These are phyloP conservation scores for Onychostruthus taczanowskii DNA, from an alignment of 2,113 vertebrate species.

Conservation along the genomic window DNA sequence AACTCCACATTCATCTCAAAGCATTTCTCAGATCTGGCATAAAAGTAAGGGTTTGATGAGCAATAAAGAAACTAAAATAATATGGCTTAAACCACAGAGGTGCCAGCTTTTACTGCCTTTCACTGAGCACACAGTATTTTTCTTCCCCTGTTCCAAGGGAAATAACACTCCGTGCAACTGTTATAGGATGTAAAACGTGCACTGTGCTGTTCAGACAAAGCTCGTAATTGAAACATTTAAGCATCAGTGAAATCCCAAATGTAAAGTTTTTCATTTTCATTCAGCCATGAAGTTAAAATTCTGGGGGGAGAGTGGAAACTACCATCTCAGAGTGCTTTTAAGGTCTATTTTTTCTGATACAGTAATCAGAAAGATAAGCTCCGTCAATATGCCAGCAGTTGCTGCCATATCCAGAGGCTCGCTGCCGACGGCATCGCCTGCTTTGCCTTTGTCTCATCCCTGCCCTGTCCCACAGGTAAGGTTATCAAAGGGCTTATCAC, in stretches of 20 bases:
- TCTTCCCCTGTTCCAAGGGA: slow-evolving; percentile 18
- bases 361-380: neutral
- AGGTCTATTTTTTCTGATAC: neutral
- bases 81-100: slow-evolving; percentile 17
- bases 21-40: neutral
- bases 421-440: accelerated
- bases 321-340: neutral
- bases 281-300: slow-evolving; percentile 60
- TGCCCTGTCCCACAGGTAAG: neutral
- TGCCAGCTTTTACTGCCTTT: slow-evolving; percentile 37
- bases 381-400: neutral
- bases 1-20: neutral
- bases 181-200: neutral
- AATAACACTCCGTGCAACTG: neutral
- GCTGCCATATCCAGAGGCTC: accelerated
- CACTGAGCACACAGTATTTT: slow-evolving; percentile 1
- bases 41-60: neutral
- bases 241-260: slow-evolving; percentile 3
- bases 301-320: neutral
- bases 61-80: slow-evolving; percentile 37
- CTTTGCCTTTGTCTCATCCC: neutral
- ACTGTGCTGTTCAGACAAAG: neutral
- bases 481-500: neutral
- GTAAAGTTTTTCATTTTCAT: slow-evolving; percentile 64
- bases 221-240: slow-evolving; percentile 21